Evolutionary conservation across 2,797 vertebrate genomes (phyloP).

Genomic region (Tiaroga cobitis): DNA sequence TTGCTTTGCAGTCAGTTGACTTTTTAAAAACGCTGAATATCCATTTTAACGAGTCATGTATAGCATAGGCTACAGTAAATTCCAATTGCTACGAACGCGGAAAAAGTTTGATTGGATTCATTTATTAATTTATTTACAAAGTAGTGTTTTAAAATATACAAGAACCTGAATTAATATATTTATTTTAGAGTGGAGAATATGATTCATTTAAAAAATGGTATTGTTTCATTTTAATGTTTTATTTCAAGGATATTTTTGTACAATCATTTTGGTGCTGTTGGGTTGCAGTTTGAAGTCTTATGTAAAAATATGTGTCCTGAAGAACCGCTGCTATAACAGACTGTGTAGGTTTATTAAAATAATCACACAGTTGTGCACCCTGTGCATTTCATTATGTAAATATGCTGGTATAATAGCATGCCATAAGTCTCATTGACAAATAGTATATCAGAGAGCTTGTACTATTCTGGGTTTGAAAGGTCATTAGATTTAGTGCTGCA

Average conservation of each 20-base stretch:
- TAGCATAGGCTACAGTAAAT: too few relatives aligned
- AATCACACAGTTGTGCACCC: neutral
- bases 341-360: neutral
- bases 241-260: neutral
- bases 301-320: neutral
- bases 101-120: too few relatives aligned
- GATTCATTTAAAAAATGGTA: too few relatives aligned
- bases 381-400: neutral
- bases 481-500: neutral
- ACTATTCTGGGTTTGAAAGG: constrained; percentile 12
- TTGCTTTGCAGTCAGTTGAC: too few relatives aligned
- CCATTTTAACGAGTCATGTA: too few relatives aligned
- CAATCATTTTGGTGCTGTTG: neutral
- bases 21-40: too few relatives aligned
- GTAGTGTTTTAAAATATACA: too few relatives aligned
- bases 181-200: neutral
- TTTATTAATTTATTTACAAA: too few relatives aligned
- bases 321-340: neutral
- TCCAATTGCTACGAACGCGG: too few relatives aligned
- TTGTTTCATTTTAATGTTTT: neutral
- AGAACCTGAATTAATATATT: too few relatives aligned
- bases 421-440: neutral
- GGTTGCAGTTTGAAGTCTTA: neutral
- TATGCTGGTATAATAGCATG: neutral
- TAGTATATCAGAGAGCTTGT: neutral